Evolutionary conservation across 2,797 vertebrate species (phyloP), one percentile per base, ranked within the genome.

Genomic region (Ambastaia sidthimunki): DNA sequence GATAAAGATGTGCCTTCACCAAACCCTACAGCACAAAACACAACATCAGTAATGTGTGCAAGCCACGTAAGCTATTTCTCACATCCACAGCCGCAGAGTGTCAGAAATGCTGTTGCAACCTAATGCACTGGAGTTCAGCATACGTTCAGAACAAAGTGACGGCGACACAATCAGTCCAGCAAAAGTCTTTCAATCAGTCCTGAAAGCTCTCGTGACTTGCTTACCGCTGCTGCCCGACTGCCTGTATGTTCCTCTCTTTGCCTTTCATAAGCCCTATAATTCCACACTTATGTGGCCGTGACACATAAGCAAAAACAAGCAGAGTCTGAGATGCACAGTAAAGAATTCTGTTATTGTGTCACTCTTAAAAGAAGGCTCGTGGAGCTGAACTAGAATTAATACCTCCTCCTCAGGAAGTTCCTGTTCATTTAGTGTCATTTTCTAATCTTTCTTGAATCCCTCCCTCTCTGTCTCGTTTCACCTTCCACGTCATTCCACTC

Each of bases 341-440:
- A 65, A 19, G 62, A 88, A 76, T 80, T 86, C 85, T 83, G 82
- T 86, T 90, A 82, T 85, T 66, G 71, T 85, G 83, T 89, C 82
- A 87, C 87, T 82, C 82, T 88, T 83, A 88, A 80, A 89, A 77
- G 73, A 80, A 83, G 82, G 13, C 7, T 83, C 65, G 60, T 31
- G 65, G 28, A 48, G 62, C 76, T 59, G 73, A 80, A 78, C 72
- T 7, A 71, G 60, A 57, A 71, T 16, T 71, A 74, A 81, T 62
- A 52, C 62, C 76, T 85, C 59, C 54, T 82, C 71, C 76, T 83
- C 83, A 87, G 87, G 89, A 85, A 78, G 37, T 80, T 86, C 74
- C 76, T 80, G 82, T 91, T 88, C 82, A 83, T 74, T 86, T 21
- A 88, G 85, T 87, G 87, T 87, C 19, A 80, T 79, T 79, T 85